Evolutionary conservation across 2,888 invertebrate genomes (phyloP), one percentile per base, ranked within the genome.

Genomic region (Monochamus alternatus): DNA sequence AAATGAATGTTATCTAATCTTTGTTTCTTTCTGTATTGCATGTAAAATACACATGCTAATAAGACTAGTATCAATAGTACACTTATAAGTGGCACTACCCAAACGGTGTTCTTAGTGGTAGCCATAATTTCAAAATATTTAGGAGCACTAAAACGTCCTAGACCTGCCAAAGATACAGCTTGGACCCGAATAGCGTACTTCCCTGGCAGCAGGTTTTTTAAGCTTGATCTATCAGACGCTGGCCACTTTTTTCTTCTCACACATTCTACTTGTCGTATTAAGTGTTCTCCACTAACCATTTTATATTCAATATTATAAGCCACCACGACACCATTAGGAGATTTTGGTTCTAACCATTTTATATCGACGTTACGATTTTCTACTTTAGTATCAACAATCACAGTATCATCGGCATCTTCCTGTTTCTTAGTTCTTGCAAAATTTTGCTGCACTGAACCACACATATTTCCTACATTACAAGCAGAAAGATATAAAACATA

Each of bases 251-350:
- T 73, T 31, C 59, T 71, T 0, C 91, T 88, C 0, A 92, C 88
- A 83, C 94, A 94, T n/a, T 87, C 86, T 2, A 83, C 84, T 3
- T 81, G 81, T 22, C 87, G 87, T 63, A 87, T 87, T 2, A 88
- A 85, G 73, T 88, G 86, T 62, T 86, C 87, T 14, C 86, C 82
- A 66, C 89, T 87, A 1, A 85, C 75, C 73, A 87, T 87, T 76
- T 89, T 89, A 83, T 92, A 91, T 78, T 92, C 90, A 10, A 94
- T 86, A 31, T 90, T 89, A 85, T 94, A 95, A 0, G 92, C 90
- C 7, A 94, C 88, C 5, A 94, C 91, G 3, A 92, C 84, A 0
- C 93, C 93, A 85, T 95, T 95, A 0, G 94, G 93, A 32, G 89
- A 79, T n/a, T 83, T 81, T 0, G 95, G 94, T 77, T 91, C 89